Conservation (phyloP, 2,113 vertebrate species). For the Regulus satrapa region DNA sequence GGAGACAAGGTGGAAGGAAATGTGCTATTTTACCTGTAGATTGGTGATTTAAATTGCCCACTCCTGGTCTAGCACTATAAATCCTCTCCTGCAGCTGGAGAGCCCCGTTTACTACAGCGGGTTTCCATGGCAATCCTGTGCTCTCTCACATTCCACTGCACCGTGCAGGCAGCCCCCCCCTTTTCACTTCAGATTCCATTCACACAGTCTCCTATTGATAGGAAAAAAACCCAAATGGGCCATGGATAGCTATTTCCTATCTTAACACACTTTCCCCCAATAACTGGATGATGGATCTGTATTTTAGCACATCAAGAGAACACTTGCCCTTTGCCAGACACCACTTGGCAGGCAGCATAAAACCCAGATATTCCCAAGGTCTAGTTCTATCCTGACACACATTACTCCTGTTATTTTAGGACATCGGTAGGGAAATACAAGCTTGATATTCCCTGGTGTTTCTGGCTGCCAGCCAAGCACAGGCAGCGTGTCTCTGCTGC, state of each 20-base stretch:
- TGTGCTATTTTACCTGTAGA: slow-evolving; percentile 1
- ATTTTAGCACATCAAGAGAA: neutral
- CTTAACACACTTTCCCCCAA: neutral
- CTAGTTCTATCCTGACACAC: neutral
- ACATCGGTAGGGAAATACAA: neutral
- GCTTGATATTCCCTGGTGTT: neutral
- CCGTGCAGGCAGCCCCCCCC: neutral
- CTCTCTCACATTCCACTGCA: neutral
- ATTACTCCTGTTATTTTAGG: neutral
- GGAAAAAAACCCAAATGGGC: neutral
- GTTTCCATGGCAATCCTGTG: slow-evolving; percentile 37
- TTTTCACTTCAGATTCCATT: slow-evolving; percentile 28
- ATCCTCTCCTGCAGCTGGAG: slow-evolving; percentile 24
- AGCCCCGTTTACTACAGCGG: neutral
- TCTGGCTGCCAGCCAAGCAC: neutral
- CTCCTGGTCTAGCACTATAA: neutral
- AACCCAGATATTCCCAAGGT: neutral
- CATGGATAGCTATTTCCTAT: neutral
- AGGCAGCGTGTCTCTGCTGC: neutral
- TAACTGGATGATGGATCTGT: neutral
- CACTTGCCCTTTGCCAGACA: neutral
- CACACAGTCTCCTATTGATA: neutral
- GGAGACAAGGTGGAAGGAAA: neutral
- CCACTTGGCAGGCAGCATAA: neutral
- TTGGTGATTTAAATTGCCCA: neutral